Base-by-base conservation (phyloP, 2,888 invertebrate species). In the Pseudanteris insignis region DNA sequence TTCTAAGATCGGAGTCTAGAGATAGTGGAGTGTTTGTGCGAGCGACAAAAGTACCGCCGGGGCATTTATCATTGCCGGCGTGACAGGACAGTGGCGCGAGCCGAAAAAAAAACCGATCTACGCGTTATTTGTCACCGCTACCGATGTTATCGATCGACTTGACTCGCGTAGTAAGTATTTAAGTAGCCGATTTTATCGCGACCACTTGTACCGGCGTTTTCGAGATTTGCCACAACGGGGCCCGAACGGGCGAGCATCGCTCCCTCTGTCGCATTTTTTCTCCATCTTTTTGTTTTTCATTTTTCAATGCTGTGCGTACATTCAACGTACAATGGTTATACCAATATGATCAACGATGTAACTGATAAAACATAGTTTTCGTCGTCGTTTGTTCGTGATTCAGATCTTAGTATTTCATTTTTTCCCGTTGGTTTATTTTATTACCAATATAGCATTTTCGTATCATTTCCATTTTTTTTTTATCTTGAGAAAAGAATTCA, bases 101-200 rank as follows among this genome's bases (percentile, higher is more conserved):
- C 50, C 47, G 51, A 63, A 63, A 60, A n/a, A n/a, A 63, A 59
- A 47, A 28, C 47, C 51, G 63, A 55, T 51, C 63, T 63, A 60
- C 63, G 63, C 63, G 59, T 59, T 60, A 63, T 63, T 63, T 63
- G 63, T 63, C 63, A 60, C 59, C 47, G 54, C 13, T 48, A 24
- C 36, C 43, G 57, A 58, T 58, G 57, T 58, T 58, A 58, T 58
- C 57, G 57, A 50, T 37, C 33, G 50, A 13, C 44, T 48, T 30
- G 48, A 48, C 57, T 58, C 50, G 48, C 57, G 57, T 50, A 58
- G 57, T 58, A 43, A 48, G 48, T 58, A 58, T 41, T 50, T 58
- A 58, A 58, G 57, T 57, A 57, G 41, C 48, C 48, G 57, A 48
- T 57, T 57, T 48, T 57, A 57, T 57, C 57, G 57, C 41, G 30